Percentiles rank a stretch among this genome's conserved stretches.
phyloP scores from a whole-genome alignment of 2,888 invertebrate species.

The Tigriopus californicus region DNA sequence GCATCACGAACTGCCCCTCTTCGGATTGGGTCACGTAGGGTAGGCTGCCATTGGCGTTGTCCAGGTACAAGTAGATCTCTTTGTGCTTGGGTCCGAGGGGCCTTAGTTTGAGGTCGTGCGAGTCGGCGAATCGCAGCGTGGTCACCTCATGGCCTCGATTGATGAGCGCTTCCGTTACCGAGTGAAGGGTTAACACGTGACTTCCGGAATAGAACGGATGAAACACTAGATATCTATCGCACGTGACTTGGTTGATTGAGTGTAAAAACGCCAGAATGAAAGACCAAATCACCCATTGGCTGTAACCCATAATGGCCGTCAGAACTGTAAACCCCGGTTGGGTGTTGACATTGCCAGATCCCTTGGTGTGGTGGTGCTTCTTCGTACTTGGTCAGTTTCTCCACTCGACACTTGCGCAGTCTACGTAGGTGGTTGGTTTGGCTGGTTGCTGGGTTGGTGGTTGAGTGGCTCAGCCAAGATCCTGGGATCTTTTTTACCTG shows the following conservation, averaged over 20 bases:
- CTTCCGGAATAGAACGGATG: slow-evolving; percentile 12
- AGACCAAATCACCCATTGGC: too few relatives aligned
- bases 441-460: too few relatives aligned
- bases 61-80: not conserved
- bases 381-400: too few relatives aligned
- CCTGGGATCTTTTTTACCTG: too few relatives aligned
- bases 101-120: slow-evolving; percentile 6
- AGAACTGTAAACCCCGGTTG: too few relatives aligned
- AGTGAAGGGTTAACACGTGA: slow-evolving; percentile 6
- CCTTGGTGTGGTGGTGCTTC: too few relatives aligned
- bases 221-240: not conserved
- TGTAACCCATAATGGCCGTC: too few relatives aligned
- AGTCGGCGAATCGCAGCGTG: slow-evolving; percentile 7
- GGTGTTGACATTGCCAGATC: too few relatives aligned
- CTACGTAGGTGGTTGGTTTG: too few relatives aligned
- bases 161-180: slow-evolving; percentile 6
- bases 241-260: not conserved
- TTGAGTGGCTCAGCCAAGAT: too few relatives aligned
- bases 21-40: not conserved
- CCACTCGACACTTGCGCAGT: too few relatives aligned
- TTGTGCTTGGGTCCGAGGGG: not conserved
- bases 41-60: slow-evolving; percentile 6
- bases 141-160: not conserved
- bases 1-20: slow-evolving; percentile 19
- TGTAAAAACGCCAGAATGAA: too few relatives aligned